Evolutionary conservation across 2,797 vertebrate species (phyloP).

Genomic region (Serranus cabrilla): DNA sequence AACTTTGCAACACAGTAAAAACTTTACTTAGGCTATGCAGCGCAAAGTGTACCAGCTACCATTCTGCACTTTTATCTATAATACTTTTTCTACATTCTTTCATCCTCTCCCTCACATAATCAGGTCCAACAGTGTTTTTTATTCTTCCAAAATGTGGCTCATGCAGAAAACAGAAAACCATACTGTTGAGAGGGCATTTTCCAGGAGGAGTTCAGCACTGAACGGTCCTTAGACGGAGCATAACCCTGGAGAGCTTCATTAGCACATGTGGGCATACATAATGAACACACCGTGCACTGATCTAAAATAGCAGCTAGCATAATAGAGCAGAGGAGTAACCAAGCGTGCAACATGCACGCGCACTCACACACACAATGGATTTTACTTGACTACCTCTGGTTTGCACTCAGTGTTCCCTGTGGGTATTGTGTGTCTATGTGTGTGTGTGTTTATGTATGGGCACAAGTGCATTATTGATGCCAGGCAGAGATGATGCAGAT

Average conservation of each 20-base stretch:
- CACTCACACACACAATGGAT: slow-evolving; percentile 58
- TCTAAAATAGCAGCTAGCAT: slow-evolving; percentile 70
- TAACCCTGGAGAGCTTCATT: slow-evolving; percentile 63
- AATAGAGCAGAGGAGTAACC: slow-evolving; percentile 58
- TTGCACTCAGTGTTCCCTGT: slow-evolving; percentile 62
- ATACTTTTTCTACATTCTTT: neutral
- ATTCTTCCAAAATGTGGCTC: neutral
- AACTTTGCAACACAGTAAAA: neutral
- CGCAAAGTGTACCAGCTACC: neutral
- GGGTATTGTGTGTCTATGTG: slow-evolving; percentile 40
- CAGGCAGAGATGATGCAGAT: slow-evolving; percentile 73
- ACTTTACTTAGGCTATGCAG: neutral
- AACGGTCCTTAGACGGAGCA: slow-evolving; percentile 53
- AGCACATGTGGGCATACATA: slow-evolving; percentile 67
- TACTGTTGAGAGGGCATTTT: slow-evolving; percentile 12
- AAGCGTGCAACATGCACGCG: slow-evolving; percentile 39
- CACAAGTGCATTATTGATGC: slow-evolving; percentile 80
- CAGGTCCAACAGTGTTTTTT: neutral
- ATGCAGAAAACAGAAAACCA: slow-evolving; percentile 4
- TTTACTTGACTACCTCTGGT: slow-evolving; percentile 62
- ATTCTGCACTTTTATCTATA: neutral
- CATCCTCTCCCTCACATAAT: neutral
- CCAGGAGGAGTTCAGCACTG: slow-evolving; percentile 29
- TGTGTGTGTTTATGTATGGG: slow-evolving; percentile 42
- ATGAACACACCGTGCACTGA: slow-evolving; percentile 57